phyloP scores from a whole-genome alignment of 2,113 vertebrate genomes.

The Sinocyclocheilus maitianheensis region DNA sequence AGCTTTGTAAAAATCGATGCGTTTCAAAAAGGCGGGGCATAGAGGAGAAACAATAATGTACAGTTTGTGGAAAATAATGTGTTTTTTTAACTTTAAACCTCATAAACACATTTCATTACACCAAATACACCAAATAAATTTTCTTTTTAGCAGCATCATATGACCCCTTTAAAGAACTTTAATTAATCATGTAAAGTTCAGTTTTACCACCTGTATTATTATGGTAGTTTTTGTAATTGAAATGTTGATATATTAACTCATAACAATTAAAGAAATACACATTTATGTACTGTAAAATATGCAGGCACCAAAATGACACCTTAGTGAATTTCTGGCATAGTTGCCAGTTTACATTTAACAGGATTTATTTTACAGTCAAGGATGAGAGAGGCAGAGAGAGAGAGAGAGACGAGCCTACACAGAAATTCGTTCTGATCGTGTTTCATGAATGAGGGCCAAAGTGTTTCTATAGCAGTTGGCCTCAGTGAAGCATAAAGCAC shows the following conservation, averaged over 20 bases:
- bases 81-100: too few species aligned
- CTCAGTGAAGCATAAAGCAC: background rate
- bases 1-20: too few species aligned
- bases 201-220: too few species aligned
- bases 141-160: too few species aligned
- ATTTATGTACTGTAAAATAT: background rate
- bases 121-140: too few species aligned
- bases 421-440: constrained; percentile 3
- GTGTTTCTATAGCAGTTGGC: constrained; percentile 18
- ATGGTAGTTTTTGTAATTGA: background rate
- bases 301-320: background rate
- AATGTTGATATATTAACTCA: background rate
- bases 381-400: background rate
- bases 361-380: background rate
- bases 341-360: background rate
- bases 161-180: background rate
- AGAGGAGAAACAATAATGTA: too few species aligned
- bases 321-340: background rate
- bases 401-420: background rate
- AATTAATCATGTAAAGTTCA: too few species aligned
- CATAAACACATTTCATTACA: too few species aligned
- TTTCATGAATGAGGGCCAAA: constrained; percentile 20
- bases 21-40: too few species aligned
- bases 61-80: too few species aligned
- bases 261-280: background rate